Base-by-base conservation (phyloP, 2,113 vertebrate species). In the Plotosus lineatus region DNA sequence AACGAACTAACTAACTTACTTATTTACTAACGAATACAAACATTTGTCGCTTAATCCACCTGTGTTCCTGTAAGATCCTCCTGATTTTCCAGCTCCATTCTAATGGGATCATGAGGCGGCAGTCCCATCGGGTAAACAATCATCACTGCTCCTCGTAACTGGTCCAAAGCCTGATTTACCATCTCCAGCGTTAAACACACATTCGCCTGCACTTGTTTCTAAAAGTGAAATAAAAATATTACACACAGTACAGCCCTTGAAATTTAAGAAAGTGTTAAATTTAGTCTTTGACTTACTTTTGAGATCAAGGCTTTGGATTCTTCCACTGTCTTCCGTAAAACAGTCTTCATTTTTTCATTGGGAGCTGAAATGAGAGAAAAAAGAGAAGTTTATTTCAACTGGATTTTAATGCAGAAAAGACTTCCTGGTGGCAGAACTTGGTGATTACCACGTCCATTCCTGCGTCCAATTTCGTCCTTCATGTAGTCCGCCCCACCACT, bases 51-150 rank as follows among this genome's bases (percentile, higher is more conserved):
- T n/a, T n/a, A 8, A 26, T 19, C 40, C 82, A 97, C 97, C 75
- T 98, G 96, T 80, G 95, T 97, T 89, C 96, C 97, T 0, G 94
- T 91, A 77, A 99, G 89, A 63, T 98, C 97, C 88, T 98, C 96
- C 82, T 91, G 93, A 71, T 96, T 89, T 86, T 98, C 97, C 40
- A 99, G 88, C 86, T 98, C 98, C 94, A 96, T 94, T 83, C 92
- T 93, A 85, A 99, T 87, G 14, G 97, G 97, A 83, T 99, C 98
- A 0, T 99, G 92, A 0, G 97, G 96, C 19, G 98, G 96, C 80
- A 99, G 86, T n/a, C 95, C 96, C 97, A 99, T 99, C 9, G 98
- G 97, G 84, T 99, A 99, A 17, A 98, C 97, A 2, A 99, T 98
- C 94, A 94, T 97, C 51, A 96, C 94, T 0, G 97, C 97, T 6